Percentiles rank a stretch among this genome's conserved stretches.
These are phyloP conservation scores for Microtus montanus DNA, from an alignment of 2,113 vertebrate species.

Conservation along the genomic window DNA sequence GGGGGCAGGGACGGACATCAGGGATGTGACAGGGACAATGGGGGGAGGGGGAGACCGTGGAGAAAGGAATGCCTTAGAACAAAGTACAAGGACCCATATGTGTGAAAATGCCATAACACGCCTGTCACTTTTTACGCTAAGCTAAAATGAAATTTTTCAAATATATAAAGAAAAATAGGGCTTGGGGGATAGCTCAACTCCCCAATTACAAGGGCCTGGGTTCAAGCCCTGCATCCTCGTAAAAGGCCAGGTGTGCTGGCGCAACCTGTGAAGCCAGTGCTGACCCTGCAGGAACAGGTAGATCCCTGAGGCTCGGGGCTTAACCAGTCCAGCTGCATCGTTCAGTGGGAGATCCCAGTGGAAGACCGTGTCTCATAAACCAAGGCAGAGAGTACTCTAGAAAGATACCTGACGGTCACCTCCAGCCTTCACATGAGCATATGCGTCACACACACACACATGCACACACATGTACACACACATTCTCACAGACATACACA, in stretches of 20 bases:
- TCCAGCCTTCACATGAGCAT: too few relatives aligned
- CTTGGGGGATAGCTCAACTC: background rate
- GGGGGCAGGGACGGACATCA: background rate
- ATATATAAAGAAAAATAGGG: too few relatives aligned
- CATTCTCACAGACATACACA: too few relatives aligned
- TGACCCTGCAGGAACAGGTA: background rate
- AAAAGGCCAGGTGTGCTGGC: background rate
- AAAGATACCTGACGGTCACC: background rate
- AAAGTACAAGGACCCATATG: background rate
- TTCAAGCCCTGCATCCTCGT: too few relatives aligned
- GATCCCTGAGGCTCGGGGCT: too few relatives aligned
- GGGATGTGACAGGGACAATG: background rate
- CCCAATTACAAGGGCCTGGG: background rate
- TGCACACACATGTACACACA: too few relatives aligned
- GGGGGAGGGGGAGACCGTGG: too few relatives aligned
- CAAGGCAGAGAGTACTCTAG: background rate
- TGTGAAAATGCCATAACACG: background rate
- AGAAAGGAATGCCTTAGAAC: background rate
- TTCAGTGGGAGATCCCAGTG: background rate
- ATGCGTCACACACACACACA: background rate
- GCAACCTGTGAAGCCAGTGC: background rate
- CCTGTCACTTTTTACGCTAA: background rate
- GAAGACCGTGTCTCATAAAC: background rate
- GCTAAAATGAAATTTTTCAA: background rate
- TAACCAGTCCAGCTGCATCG: background rate